phyloP scores from a whole-genome alignment of 2,797 vertebrate species.

The Takifugu rubripes region DNA sequence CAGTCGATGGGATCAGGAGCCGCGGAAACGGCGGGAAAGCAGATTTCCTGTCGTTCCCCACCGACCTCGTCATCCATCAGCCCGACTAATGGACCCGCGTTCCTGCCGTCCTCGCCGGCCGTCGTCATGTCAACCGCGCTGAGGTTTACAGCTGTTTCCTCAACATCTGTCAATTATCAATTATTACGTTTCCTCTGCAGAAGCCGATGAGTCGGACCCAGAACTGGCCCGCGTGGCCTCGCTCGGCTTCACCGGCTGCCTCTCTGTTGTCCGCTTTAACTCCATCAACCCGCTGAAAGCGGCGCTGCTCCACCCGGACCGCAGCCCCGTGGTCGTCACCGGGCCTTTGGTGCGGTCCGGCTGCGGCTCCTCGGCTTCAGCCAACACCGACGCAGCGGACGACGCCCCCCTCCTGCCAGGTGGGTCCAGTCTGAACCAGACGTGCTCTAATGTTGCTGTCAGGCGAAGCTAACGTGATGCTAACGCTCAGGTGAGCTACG shows the following conservation, averaged over 20 bases:
- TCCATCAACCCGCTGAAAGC: constrained; percentile 88
- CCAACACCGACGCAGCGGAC: constrained; percentile 80
- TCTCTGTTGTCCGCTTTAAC: constrained; percentile 89
- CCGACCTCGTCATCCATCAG: constrained; percentile 51
- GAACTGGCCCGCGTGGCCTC: constrained; percentile 79
- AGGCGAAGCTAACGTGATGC: no score
- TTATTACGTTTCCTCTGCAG: constrained; percentile 49
- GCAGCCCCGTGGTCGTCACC: constrained; percentile 73
- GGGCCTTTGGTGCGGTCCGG: constrained; percentile 81
- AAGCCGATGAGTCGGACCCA: constrained; percentile 75
- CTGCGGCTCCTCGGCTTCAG: constrained; percentile 78
- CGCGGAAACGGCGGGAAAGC: constrained; percentile 36
- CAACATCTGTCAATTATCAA: neutral
- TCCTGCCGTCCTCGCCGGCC: no score
- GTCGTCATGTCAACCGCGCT: no score
- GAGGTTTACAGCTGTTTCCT: no score
- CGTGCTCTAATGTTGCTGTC: no score
- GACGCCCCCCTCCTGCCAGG: constrained; percentile 88
- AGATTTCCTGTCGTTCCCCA: constrained; percentile 31
- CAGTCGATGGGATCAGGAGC: constrained; percentile 29
- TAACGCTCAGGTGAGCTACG: no score
- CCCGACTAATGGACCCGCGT: constrained; percentile 47
- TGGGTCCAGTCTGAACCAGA: constrained; percentile 36
- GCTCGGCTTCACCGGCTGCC: constrained; percentile 86
- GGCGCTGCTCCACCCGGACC: constrained; percentile 77